These are phyloP conservation scores for Shinisaurus crocodilurus DNA, from an alignment of 2,113 vertebrate genomes.

Conservation along the genomic window DNA sequence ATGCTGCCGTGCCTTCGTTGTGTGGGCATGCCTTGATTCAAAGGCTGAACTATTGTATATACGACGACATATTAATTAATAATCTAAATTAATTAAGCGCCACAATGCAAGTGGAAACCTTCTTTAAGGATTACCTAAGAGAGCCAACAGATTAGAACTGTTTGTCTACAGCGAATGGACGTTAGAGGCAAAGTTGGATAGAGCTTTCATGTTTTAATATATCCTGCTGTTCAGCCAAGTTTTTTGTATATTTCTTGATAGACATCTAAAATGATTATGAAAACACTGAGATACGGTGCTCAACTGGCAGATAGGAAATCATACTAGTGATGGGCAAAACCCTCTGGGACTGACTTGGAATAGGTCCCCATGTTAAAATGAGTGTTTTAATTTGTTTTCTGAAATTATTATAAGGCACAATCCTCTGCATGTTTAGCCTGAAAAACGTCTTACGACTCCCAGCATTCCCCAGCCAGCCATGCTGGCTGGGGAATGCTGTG, in stretches of 20 bases:
- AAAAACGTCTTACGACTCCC: too few species aligned
- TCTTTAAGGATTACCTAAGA: neutral
- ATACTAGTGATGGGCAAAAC: neutral
- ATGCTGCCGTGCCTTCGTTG: neutral
- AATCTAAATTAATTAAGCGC: conserved; percentile 20
- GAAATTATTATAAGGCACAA: neutral
- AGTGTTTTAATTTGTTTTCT: neutral
- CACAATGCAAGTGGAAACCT: conserved; percentile 25
- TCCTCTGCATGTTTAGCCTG: too few species aligned
- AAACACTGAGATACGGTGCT: neutral
- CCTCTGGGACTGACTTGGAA: neutral
- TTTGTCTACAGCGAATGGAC: neutral
- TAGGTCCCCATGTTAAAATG: neutral
- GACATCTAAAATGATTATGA: neutral
- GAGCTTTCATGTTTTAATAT: neutral
- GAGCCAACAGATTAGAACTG: neutral
- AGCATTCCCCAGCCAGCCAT: too few species aligned
- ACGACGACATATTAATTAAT: conserved; percentile 2
- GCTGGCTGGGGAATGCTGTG: too few species aligned
- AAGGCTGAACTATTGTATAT: neutral
- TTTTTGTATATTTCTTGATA: neutral
- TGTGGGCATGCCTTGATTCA: neutral
- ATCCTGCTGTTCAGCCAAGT: neutral
- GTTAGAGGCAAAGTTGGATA: neutral
- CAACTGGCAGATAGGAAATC: neutral